These are phyloP conservation scores for Diorhabda elongata DNA, from an alignment of 1,140 invertebrate species.

Conservation along the genomic window DNA sequence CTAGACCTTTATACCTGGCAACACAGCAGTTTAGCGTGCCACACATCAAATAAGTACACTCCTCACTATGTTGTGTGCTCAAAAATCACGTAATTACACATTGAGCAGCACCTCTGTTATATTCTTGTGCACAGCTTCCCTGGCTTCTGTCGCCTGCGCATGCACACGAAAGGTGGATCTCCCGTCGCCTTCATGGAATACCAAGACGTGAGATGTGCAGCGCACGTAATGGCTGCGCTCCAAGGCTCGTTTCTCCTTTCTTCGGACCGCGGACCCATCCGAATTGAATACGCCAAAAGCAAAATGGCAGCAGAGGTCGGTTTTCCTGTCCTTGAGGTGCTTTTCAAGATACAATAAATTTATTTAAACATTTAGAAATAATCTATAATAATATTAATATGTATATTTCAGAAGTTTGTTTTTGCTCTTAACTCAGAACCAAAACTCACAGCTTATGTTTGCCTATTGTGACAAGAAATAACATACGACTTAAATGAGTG, in stretches of 20 bases:
- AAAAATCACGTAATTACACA: slow-evolving; percentile 21
- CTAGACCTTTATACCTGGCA: no score
- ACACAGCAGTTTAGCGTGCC: no score
- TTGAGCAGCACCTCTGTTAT: slow-evolving; percentile 41
- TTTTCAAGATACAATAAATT: background rate
- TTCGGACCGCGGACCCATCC: slow-evolving; percentile 91
- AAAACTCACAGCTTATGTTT: no score
- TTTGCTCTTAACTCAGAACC: no score
- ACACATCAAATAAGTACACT: background rate
- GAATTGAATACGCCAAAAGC: slow-evolving; percentile 97
- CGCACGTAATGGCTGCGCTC: slow-evolving; percentile 83
- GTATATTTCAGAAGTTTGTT: no score
- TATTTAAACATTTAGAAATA: background rate
- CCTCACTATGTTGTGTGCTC: background rate
- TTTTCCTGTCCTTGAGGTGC: slow-evolving; percentile 31
- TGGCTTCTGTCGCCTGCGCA: slow-evolving; percentile 94
- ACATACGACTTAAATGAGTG: no score
- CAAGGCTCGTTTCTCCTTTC: slow-evolving; percentile 92
- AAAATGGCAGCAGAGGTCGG: slow-evolving; percentile 85
- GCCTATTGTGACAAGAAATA: no score
- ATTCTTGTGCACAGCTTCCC: slow-evolving; percentile 76
- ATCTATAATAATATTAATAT: background rate
- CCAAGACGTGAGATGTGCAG: slow-evolving; percentile 83
- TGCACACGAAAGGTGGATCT: slow-evolving; percentile 90
- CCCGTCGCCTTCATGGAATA: slow-evolving; percentile 97